phyloP scores from a whole-genome alignment of 2,113 vertebrate species.

The Petromus typicus region DNA sequence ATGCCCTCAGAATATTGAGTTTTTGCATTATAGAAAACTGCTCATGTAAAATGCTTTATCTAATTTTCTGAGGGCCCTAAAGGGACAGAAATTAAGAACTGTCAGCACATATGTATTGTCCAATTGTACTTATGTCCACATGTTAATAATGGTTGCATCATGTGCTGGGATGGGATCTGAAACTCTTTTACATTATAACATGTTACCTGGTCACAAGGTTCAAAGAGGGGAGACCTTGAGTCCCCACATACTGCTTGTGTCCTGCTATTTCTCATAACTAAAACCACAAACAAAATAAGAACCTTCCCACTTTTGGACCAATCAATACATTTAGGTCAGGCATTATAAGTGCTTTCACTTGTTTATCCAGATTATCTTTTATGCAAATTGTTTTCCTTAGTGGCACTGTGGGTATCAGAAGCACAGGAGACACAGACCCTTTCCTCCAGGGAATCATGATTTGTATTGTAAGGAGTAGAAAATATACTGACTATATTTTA shows the following conservation, averaged over 20 bases:
- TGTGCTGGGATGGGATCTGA: neutral
- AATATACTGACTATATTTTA: conserved; percentile 28
- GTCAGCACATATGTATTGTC: neutral
- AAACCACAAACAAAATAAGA: neutral
- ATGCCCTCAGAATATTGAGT: neutral
- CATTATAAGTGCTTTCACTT: neutral
- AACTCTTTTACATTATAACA: conserved; percentile 8
- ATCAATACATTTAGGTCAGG: neutral
- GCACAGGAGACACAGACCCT: neutral
- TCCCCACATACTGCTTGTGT: neutral
- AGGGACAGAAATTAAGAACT: neutral
- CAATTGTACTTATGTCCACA: neutral
- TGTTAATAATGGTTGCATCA: neutral
- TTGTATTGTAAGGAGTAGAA: conserved; percentile 21
- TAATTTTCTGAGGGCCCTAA: neutral
- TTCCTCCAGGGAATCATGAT: neutral
- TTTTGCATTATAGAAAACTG: conserved; percentile 12
- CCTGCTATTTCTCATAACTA: neutral
- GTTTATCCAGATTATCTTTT: conserved; percentile 3
- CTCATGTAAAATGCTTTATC: neutral
- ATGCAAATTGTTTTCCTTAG: neutral
- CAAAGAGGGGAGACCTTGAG: neutral
- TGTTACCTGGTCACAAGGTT: neutral
- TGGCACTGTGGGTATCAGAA: neutral
- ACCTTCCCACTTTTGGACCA: neutral